Percentiles rank a stretch among this genome's conserved stretches.
phyloP scores from a whole-genome alignment of 2,797 vertebrate genomes.

The Poeciliopsis gracilis region DNA sequence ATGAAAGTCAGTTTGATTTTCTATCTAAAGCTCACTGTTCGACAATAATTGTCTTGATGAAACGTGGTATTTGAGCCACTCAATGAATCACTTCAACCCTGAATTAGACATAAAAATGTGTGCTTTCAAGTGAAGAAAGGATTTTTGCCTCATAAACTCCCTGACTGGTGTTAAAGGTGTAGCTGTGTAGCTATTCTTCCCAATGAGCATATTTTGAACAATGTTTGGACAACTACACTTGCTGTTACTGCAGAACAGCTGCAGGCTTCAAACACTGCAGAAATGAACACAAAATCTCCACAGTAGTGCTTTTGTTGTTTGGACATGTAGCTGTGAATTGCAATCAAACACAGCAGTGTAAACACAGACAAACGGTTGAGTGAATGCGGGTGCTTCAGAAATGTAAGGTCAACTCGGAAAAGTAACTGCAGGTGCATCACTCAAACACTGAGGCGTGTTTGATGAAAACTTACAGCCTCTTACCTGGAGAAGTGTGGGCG shows the following conservation, averaged over 20 bases:
- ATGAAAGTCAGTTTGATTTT: neutral
- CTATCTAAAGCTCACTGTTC: neutral
- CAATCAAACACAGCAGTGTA: constrained; percentile 21
- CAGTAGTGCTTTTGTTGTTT: constrained; percentile 2
- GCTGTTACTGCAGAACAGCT: neutral
- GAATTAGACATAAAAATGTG: neutral
- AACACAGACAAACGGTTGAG: neutral
- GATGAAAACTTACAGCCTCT: constrained; percentile 10
- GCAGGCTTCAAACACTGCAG: constrained; percentile 3
- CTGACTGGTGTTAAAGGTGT: neutral
- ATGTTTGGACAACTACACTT: constrained; percentile 9
- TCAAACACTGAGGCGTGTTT: constrained; percentile 1
- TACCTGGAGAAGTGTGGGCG: constrained; percentile 15
- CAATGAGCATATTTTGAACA: constrained; percentile 2
- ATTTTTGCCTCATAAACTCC: neutral
- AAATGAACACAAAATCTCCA: constrained; percentile 6
- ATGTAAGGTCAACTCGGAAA: too few species aligned
- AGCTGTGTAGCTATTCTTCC: constrained; percentile 1
- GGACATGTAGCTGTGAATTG: constrained; percentile 19
- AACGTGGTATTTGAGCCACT: neutral
- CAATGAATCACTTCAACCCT: neutral
- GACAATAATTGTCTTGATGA: neutral
- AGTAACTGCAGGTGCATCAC: constrained; percentile 1
- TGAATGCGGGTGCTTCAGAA: neutral
- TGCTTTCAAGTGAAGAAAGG: neutral